Evolutionary conservation across 2,888 invertebrate species (phyloP), one percentile per base, ranked within the genome.

Genomic region (Hoplodrina ambigua): DNA sequence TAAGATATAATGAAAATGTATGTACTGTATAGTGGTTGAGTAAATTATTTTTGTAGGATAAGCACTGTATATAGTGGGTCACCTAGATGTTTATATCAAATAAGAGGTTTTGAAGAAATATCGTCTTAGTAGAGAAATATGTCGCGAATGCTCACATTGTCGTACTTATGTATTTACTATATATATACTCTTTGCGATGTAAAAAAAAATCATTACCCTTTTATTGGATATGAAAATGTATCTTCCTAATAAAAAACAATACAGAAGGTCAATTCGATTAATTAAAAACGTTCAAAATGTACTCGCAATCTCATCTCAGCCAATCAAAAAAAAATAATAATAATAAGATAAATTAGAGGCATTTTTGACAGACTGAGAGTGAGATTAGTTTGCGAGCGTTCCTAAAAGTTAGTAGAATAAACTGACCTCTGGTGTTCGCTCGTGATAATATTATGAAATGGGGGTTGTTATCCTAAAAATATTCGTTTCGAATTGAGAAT

Each of bases 41-140:
- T 95, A 96, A 96, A 95, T 96, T 95, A 96, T 96, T 96, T 95
- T 94, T 95, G 91, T 95, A 95, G 95, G 83, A 70, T 95, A 94
- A 94, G 91, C 94, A 95, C 93, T 95, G 95, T 95, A 95, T 69
- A 95, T 94, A 94, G 72, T 84, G 86, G 89, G 84, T 89, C 93
- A 94, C 92, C 81, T 94, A 94, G 94, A 90, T 90, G 92, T 94
- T 93, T 93, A 92, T 94, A 92, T 88, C 66, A 78, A 85, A 78
- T 93, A 92, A 91, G 87, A 88, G 87, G 87, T 92, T 89, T 86
- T 87, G 88, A 84, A 85, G 87, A 89, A 85, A 85, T 91, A 91
- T 85, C 86, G 87, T 88, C 84, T 87, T 90, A 87, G 90, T 91
- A 91, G 90, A 89, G 64, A 84, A 85, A 83, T 80, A 86, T 84